Evolutionary conservation across 1,140 invertebrate species (phyloP).

Genomic region (Heterodera carotae): DNA sequence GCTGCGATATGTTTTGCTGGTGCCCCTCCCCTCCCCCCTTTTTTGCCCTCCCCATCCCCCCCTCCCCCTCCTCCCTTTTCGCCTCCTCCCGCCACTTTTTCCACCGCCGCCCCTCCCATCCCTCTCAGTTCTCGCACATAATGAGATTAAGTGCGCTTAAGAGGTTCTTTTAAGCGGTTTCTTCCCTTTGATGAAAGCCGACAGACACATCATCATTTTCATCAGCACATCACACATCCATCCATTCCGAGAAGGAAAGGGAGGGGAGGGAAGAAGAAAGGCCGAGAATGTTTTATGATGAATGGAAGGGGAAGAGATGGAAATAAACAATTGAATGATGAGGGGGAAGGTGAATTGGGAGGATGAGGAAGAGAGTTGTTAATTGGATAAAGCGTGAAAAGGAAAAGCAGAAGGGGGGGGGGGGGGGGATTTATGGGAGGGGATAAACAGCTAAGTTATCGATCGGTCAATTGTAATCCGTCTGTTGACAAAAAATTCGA

Average conservation of each 20-base stretch:
- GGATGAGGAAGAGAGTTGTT: too few species aligned
- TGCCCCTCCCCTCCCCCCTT: neutral
- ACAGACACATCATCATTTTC: neutral
- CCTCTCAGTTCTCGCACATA: slow-evolving; percentile 3
- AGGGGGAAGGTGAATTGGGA: neutral
- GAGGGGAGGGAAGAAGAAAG: slow-evolving; percentile 1
- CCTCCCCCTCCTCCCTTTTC: neutral
- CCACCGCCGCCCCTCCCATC: neutral
- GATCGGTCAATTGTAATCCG: too few species aligned
- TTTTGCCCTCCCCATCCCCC: neutral
- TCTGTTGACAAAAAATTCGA: too few species aligned
- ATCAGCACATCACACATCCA: neutral
- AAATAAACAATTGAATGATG: neutral
- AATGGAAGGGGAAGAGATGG: neutral
- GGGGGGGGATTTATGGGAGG: too few species aligned
- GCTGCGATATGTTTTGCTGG: too few species aligned
- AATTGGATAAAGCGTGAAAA: too few species aligned
- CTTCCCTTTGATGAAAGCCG: neutral
- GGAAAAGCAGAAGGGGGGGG: too few species aligned
- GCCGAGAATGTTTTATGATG: neutral
- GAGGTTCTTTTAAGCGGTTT: neutral
- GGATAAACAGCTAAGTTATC: too few species aligned
- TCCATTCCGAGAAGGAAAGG: neutral
- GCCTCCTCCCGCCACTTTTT: neutral
- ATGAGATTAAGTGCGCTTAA: slow-evolving; percentile 17